These are phyloP conservation scores for Lasioglossum oenotherae DNA, from an alignment of 2,888 invertebrate genomes.

Conservation along the genomic window DNA sequence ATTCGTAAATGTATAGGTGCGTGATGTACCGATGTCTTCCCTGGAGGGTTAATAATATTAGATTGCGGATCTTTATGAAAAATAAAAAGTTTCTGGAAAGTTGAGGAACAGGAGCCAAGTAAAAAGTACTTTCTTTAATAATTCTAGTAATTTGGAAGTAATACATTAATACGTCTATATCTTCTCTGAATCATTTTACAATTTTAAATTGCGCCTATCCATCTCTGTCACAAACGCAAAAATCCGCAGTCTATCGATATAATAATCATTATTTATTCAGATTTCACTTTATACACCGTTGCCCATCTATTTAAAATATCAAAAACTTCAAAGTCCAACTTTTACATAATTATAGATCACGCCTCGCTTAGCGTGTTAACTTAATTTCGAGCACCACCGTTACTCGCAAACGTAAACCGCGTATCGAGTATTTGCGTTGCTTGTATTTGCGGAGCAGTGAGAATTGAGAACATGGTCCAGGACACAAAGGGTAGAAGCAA, in stretches of 20 bases:
- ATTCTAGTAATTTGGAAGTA: no score
- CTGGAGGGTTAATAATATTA: not conserved
- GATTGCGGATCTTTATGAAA: not conserved
- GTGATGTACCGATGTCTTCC: not conserved
- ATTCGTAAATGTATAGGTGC: not conserved
- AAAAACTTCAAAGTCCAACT: not conserved
- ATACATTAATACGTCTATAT: no score
- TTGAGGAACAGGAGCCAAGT: no score
- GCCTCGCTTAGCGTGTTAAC: not conserved
- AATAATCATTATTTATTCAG: not conserved
- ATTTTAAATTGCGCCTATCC: no score
- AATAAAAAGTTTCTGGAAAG: not conserved
- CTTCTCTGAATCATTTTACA: no score
- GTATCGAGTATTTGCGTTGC: not conserved
- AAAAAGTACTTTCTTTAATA: no score
- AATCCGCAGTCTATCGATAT: not conserved
- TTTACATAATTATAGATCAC: not conserved
- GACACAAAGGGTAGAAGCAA: not conserved
- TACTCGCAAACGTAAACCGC: not conserved
- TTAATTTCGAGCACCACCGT: not conserved
- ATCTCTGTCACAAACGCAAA: not conserved
- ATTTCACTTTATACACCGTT: not conserved
- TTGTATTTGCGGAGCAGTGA: not conserved
- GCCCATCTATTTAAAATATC: not conserved
- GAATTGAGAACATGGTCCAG: not conserved